Evolutionary conservation across 1,140 invertebrate genomes (phyloP), one percentile per base, ranked within the genome.

Genomic region (Nilaparvata lugens): DNA sequence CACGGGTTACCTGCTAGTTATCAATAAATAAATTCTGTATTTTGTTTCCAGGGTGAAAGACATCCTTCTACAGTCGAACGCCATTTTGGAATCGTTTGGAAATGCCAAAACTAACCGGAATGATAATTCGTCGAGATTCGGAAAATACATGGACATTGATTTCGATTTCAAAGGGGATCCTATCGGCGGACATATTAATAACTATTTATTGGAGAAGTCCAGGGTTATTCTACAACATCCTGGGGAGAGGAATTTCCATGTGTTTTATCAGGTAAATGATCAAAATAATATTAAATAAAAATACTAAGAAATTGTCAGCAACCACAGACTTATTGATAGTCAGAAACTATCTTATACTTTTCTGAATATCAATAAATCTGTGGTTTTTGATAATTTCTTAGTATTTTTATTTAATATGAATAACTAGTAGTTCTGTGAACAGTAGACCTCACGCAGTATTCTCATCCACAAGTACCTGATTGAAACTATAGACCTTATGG

Each of bases 141-240:
- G 96, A 54, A 98, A 98, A 74, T 98, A 98, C 73, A 98, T 98
- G 95, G 95, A 98, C 72, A 97, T 98, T 63, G 93, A 97, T 79
- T 98, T 98, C 75, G 93, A 98, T 76, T 98, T 95, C 74, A 97
- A 97, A 77, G 95, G 94, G 0, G 95, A 98, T 76, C 95, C 95
- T 0, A 84, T 97, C 45, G 95, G 95, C 23, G 96, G 95, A 11
- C 90, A 97, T 70, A 94, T 98, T 63, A 94, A 88, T 62, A 97
- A 97, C 76, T 98, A 98, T 76, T 78, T 98, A 18, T 77, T 98
- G 62, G 96, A 98, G 79, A 98, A 98, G 79, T 96, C 92, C 35
- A 79, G 96, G 63, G 95, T 98, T 31, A 88, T 97, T 60, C 82
- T 86, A 69, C 91, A 98, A 72, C 95, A 98, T 70, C 74, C 79